These are phyloP conservation scores for Caprella mutica DNA, from an alignment of 2,888 invertebrate species.

Conservation along the genomic window DNA sequence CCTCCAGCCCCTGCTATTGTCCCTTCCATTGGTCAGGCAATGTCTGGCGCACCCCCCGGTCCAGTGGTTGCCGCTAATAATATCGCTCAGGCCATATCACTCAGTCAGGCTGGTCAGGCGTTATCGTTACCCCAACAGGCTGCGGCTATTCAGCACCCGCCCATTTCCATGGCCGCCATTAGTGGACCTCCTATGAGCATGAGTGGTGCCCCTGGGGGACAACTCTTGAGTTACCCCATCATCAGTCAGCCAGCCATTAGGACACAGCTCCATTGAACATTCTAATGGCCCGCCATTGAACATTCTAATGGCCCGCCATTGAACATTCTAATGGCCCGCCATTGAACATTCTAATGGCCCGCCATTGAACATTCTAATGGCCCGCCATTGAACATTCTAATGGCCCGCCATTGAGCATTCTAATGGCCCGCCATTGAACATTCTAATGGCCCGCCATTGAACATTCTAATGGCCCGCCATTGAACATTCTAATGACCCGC, in stretches of 20 bases:
- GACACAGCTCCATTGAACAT: slow-evolving; percentile 30
- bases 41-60: neutral
- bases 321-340: no score
- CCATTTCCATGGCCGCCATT: slow-evolving; percentile 6
- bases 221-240: slow-evolving; percentile 32
- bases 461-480: no score
- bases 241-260: slow-evolving; percentile 32
- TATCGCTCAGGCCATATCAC: slow-evolving; percentile 6
- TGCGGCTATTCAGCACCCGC: neutral
- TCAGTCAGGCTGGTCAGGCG: neutral
- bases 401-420: no score
- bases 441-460: no score
- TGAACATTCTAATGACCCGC: no score
- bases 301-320: no score
- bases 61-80: neutral
- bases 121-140: slow-evolving; percentile 1
- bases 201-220: slow-evolving; percentile 25
- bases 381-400: no score
- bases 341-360: no score
- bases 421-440: no score
- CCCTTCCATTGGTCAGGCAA: slow-evolving; percentile 9
- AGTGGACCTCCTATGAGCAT: slow-evolving; percentile 24
- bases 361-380: no score
- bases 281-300: no score
- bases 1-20: slow-evolving; percentile 3